Percentiles rank a stretch among this genome's conserved stretches.
These are phyloP conservation scores for Flexamia atlantica DNA, from an alignment of 2,888 invertebrate genomes.

Conservation along the genomic window DNA sequence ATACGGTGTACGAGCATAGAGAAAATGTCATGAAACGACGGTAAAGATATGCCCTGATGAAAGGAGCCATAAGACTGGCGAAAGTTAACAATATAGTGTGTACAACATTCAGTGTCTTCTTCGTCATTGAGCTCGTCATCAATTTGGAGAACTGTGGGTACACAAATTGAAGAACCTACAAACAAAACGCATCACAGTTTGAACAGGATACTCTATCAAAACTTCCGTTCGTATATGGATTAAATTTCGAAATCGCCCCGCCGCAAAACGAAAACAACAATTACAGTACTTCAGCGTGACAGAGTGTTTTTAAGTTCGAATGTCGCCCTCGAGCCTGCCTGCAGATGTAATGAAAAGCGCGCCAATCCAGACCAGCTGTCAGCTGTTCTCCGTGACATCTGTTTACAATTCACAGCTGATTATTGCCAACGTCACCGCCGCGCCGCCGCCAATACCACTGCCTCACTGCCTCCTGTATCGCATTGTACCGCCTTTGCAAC, in stretches of 20 bases:
- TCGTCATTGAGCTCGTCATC: too few species aligned
- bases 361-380: constrained; percentile 2
- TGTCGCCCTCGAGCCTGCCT: neutral
- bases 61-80: too few species aligned
- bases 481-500: neutral
- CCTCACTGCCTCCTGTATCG: constrained; percentile 22
- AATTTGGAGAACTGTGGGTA: too few species aligned
- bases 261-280: neutral
- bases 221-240: too few species aligned
- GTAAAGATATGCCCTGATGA: too few species aligned
- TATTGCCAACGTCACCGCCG: constrained; percentile 16
- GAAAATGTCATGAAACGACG: too few species aligned
- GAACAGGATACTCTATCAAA: too few species aligned
- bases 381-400: constrained; percentile 17
- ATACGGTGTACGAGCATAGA: too few species aligned
- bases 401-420: constrained; percentile 35
- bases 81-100: too few species aligned
- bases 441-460: neutral
- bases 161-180: too few species aligned
- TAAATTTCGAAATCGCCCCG: neutral
- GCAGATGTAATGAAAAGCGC: constrained; percentile 20
- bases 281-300: constrained; percentile 6
- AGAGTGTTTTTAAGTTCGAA: neutral
- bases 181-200: too few species aligned
- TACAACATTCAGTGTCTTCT: too few species aligned